These are phyloP conservation scores for Nesometra sesokonis DNA, from an alignment of 35 echinoderm and acorn worm genomes.

Conservation along the genomic window DNA sequence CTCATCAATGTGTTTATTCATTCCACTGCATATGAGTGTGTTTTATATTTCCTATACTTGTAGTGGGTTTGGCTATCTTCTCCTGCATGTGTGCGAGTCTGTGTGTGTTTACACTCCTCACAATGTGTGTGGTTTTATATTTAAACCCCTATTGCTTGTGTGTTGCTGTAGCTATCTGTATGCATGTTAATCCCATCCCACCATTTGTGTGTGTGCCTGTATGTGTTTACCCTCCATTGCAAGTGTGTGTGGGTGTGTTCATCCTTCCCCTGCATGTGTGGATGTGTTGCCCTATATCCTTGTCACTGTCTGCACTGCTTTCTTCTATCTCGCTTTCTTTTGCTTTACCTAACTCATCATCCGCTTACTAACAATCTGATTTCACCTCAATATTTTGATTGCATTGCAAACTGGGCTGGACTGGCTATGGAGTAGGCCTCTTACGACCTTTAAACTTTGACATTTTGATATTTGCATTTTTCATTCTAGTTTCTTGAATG, in stretches of 20 bases:
- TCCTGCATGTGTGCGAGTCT: too few relatives aligned
- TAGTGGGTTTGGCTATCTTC: too few relatives aligned
- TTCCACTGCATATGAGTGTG: too few relatives aligned
- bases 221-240: background rate
- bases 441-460: background rate
- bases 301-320: background rate
- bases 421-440: background rate
- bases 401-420: background rate
- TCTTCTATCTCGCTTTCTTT: background rate
- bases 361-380: background rate
- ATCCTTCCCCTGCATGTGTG: background rate
- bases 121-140: too few relatives aligned
- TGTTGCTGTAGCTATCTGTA: too few relatives aligned
- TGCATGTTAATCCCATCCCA: too few relatives aligned
- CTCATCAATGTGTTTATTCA: too few relatives aligned
- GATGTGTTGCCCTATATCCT: background rate
- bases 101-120: too few relatives aligned
- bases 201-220: too few relatives aligned
- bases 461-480: background rate
- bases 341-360: background rate
- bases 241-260: background rate
- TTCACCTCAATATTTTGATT: background rate
- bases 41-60: too few relatives aligned
- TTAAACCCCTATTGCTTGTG: too few relatives aligned
- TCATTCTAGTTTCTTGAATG: background rate